Percentiles rank a stretch among this genome's conserved stretches.
phyloP scores from a whole-genome alignment of 2,888 invertebrate genomes.

The Salticus scenicus region DNA sequence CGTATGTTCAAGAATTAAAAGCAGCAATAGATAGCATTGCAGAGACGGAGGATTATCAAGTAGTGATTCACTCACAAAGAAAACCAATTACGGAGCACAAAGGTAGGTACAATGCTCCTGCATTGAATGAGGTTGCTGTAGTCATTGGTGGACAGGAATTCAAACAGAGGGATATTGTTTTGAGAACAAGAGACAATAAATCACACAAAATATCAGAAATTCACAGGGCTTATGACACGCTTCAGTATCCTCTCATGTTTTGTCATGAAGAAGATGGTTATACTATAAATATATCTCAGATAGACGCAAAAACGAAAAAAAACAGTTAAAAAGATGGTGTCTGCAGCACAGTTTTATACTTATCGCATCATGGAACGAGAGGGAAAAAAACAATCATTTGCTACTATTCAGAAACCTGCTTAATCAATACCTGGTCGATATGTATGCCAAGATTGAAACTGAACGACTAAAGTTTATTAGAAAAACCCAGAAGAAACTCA shows the following conservation, averaged over 20 bases:
- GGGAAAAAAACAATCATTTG: background rate
- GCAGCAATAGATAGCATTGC: background rate
- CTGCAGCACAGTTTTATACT: background rate
- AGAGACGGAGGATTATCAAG: background rate
- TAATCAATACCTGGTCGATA: slow-evolving; percentile 71
- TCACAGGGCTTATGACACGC: background rate
- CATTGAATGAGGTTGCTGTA: background rate
- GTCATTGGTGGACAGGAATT: background rate
- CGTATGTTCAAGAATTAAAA: background rate
- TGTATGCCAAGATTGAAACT: slow-evolving; percentile 74
- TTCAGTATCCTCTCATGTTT: background rate
- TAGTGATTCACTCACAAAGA: background rate
- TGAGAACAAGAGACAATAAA: background rate
- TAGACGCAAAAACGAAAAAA: background rate
- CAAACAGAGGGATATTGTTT: background rate
- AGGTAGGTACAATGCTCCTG: background rate
- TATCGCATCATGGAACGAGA: background rate
- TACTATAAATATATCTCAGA: background rate
- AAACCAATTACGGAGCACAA: background rate
- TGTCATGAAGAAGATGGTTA: slow-evolving; percentile 13
- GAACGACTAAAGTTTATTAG: no score
- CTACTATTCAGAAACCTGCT: background rate
- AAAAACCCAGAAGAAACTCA: no score
- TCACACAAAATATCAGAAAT: background rate
- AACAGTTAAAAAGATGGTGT: background rate